Evolutionary conservation across 2,113 vertebrate species (phyloP).

Genomic region (Bostrychus sinensis): DNA sequence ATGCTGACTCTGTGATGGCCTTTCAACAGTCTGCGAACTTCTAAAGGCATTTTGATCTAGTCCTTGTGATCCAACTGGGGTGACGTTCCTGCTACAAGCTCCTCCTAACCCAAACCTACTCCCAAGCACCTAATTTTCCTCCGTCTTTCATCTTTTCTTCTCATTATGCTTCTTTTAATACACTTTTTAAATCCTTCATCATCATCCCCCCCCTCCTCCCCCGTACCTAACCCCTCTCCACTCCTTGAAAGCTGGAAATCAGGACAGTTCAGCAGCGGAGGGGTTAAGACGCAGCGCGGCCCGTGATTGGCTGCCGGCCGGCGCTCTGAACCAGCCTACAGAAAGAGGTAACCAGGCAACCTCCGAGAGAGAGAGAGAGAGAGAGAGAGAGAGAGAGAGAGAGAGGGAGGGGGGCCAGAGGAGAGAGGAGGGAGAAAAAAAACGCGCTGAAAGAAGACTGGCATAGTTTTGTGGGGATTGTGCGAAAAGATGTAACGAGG

Average conservation of each 20-base stretch:
- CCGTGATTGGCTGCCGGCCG: slow-evolving; percentile 80
- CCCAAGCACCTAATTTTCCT: slow-evolving; percentile 9
- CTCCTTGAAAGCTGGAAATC: slow-evolving; percentile 78
- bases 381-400: slow-evolving; percentile 50
- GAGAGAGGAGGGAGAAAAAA: slow-evolving; percentile 38
- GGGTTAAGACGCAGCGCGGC: slow-evolving; percentile 75
- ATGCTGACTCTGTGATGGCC: slow-evolving; percentile 8
- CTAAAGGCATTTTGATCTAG: neutral
- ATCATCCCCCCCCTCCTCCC: slow-evolving; percentile 20
- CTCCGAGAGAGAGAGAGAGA: slow-evolving; percentile 72
- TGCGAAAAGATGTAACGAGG: slow-evolving; percentile 78
- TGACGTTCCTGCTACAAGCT: slow-evolving; percentile 17
- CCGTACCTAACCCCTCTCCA: slow-evolving; percentile 14
- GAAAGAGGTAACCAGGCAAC: slow-evolving; percentile 87
- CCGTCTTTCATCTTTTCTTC: slow-evolving; percentile 42
- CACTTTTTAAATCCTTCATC: slow-evolving; percentile 47
- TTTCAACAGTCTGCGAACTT: slow-evolving; percentile 18
- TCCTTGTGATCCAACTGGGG: neutral
- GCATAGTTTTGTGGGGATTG: slow-evolving; percentile 70
- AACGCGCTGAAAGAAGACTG: slow-evolving; percentile 75
- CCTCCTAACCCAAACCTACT: slow-evolving; percentile 28
- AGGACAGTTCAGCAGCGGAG: slow-evolving; percentile 75
- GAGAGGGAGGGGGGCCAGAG: slow-evolving; percentile 54
- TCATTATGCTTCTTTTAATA: slow-evolving; percentile 38
- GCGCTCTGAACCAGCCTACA: slow-evolving; percentile 77